Conservation (phyloP, 2,113 vertebrate species). For the Petaurus breviceps region DNA sequence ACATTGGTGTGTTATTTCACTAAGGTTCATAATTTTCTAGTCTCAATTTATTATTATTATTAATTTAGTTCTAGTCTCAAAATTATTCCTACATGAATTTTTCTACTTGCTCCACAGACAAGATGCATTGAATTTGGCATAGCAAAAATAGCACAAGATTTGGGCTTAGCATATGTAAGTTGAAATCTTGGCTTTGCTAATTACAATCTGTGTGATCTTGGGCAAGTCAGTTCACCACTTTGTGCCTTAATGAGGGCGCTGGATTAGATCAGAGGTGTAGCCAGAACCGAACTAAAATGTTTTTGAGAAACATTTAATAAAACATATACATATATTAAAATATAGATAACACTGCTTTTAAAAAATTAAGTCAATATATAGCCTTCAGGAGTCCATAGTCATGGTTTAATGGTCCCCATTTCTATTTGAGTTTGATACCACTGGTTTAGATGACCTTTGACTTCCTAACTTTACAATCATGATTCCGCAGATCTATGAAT, state of each 20-base stretch:
- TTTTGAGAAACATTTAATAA: not conserved
- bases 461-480: not conserved
- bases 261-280: not conserved
- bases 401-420: not conserved
- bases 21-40: not conserved
- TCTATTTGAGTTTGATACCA: not conserved
- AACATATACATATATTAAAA: not conserved
- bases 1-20: not conserved
- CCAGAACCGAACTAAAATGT: not conserved
- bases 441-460: not conserved
- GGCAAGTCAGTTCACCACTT: not conserved
- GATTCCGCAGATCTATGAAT: not conserved
- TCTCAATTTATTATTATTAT: not conserved
- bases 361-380: not conserved
- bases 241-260: not conserved
- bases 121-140: not conserved
- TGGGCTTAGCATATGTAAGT: not conserved
- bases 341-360: not conserved
- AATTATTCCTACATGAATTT: not conserved
- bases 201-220: not conserved
- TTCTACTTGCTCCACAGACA: not conserved
- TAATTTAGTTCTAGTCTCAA: not conserved
- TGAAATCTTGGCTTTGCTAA: not conserved
- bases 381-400: not conserved
- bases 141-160: not conserved